Evolutionary conservation across 37 sponge, comb jelly and placozoan species (phyloP), one percentile per base, ranked within the genome.

Genomic region (Haliclona indistincta): DNA sequence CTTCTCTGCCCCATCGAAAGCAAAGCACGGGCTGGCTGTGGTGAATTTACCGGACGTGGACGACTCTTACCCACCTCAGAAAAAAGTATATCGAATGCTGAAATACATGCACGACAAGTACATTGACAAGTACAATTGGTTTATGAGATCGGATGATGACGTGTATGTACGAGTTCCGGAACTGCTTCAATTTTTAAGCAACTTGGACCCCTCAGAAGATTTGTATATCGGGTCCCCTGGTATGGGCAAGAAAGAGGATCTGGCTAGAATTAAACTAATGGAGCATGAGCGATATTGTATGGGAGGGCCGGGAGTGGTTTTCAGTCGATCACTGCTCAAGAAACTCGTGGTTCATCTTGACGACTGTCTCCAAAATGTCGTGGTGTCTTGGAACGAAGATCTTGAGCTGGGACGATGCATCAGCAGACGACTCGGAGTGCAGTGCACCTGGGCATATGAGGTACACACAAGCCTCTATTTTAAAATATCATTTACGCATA

Each of bases 61-160:
- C 41, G 92, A 81, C 56, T 77, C 84, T 41, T 81, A 91, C 55
- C 87, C 84, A 40, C 87, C 93, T 37, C 85, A 84, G 65, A 84
- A 84, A 67, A 84, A 84, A 54, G 79, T 85, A 2, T 89, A 67
- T 53, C 52, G 74, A 11, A 82, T 94, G 81, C 64, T 94, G 5
- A 68, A 82, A 38, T 82, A 89, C 76, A 89, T 94, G 81, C 63
- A 89, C 41, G 87, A 78, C 64, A 36, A 83, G 44, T 70, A 77
- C 72, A 78, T 83, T 10, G 69, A 89, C 60, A 58, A 75, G 64
- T 94, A 61, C 56, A 81, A 94, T 67, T 94, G 94, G 94, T 94
- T 89, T 54, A 78, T 94, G 84, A 35, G 80, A 38, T 71, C 84
- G 11, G 84, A 83, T 44, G 87, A 86, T 64, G 84, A 89, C 62